Evolutionary conservation across 2,888 invertebrate genomes (phyloP), one percentile per base, ranked within the genome.

Genomic region (Synanthedon formicaeformis): DNA sequence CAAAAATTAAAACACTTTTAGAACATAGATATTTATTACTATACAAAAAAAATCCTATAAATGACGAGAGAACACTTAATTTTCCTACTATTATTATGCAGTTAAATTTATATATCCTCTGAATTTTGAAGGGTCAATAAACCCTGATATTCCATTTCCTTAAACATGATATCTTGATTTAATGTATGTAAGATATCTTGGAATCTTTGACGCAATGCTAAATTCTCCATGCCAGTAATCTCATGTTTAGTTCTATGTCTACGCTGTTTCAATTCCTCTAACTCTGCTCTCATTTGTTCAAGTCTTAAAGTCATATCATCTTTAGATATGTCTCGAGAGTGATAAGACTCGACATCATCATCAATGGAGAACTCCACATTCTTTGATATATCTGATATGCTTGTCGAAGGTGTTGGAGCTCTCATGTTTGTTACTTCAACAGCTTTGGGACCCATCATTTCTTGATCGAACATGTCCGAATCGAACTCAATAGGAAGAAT

Each of bases 221-320:
- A 86, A 75, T 96, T 97, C 70, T 96, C 96, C 71, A 96, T 95
- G 50, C 92, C 93, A 18, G 93, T 91, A 57, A 96, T 92, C 78
- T 96, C 95, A 59, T 91, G 89, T 65, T 96, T 95, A 58, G 95
- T 96, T 63, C 94, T 92, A 53, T 92, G 90, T 56, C 94, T 88
- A 51, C 94, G 90, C 45, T 91, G 90, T 64, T 92, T 92, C 13
- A 96, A 78, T 59, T 95, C 94, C 13, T 91, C 90, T 51, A 96
- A 81, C 73, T 96, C 94, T 11, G 90, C 82, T 52, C 92, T 90
- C 2, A 96, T 75, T 60, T 93, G 92, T 53, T 91, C 91, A 60
- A 96, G 89, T 61, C 94, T 91, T 0, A 88, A 74, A 60, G 88
- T 88, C 64, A 92, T 87, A 56, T 90, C 88, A 27, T 90, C 89